Evolutionary conservation across 2,888 invertebrate genomes (phyloP).

Genomic region (Agrotis exclamationis): DNA sequence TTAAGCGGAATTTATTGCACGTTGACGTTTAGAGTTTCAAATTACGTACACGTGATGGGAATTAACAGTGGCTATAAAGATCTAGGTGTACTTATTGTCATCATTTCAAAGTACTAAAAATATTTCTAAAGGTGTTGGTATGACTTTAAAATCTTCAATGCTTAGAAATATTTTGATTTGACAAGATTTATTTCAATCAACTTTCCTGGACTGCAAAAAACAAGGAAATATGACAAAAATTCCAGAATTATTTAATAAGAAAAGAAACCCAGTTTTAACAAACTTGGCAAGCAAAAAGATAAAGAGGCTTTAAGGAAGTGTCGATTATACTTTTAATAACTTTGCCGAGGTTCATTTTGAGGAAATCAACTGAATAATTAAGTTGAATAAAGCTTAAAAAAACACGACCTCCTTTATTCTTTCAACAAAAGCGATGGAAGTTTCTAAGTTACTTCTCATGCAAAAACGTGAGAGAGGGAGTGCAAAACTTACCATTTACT

Average conservation of each 20-base stretch:
- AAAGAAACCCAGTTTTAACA: slow-evolving; percentile 21
- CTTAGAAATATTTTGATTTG: slow-evolving; percentile 1
- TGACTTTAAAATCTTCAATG: background rate
- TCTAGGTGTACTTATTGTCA: slow-evolving; percentile 12
- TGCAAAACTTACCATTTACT: slow-evolving; percentile 94
- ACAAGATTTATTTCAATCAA: slow-evolving; percentile 16
- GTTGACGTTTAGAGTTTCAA: background rate
- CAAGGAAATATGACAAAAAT: too few species aligned
- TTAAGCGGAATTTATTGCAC: slow-evolving; percentile 40
- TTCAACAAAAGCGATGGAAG: slow-evolving; percentile 12
- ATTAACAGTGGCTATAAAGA: background rate
- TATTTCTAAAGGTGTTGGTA: background rate
- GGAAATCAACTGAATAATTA: slow-evolving; percentile 16
- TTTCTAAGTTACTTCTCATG: slow-evolving; percentile 18
- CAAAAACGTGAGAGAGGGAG: slow-evolving; percentile 10
- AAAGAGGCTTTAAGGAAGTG: slow-evolving; percentile 14
- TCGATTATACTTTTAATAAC: slow-evolving; percentile 37
- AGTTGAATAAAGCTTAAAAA: slow-evolving; percentile 1
- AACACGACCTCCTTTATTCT: background rate
- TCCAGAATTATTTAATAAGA: too few species aligned
- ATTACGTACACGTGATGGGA: slow-evolving; percentile 8
- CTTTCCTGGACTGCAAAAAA: slow-evolving; percentile 18
- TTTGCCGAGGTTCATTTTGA: slow-evolving; percentile 19
- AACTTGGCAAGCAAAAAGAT: slow-evolving; percentile 23
- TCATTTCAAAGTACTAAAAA: background rate